Evolutionary conservation across 2,888 invertebrate species (phyloP).

Genomic region (Lasiommata megera): DNA sequence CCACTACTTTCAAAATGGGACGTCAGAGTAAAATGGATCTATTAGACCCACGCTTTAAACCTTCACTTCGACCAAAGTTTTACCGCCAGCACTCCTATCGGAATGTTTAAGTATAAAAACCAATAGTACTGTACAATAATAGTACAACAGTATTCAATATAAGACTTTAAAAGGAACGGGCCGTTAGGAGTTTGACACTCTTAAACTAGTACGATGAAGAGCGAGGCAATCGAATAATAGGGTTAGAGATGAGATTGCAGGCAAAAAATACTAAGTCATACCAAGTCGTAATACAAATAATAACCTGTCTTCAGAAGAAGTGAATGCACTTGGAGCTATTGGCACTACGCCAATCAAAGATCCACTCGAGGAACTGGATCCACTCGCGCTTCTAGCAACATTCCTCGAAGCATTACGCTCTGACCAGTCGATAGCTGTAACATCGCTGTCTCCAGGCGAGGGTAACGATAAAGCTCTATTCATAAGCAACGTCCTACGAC

Average conservation of each 20-base stretch:
- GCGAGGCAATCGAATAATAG: no score
- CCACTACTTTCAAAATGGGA: no score
- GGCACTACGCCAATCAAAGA: conserved; percentile 55
- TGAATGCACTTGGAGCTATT: conserved; percentile 45
- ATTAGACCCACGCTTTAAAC: no score
- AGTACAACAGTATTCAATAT: background rate
- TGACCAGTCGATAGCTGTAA: conserved; percentile 64
- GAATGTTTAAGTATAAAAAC: no score
- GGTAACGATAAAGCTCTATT: conserved; percentile 68
- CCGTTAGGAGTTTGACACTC: no score
- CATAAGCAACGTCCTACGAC: conserved; percentile 68
- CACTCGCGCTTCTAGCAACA: conserved; percentile 59
- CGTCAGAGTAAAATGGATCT: no score
- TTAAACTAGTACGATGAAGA: no score
- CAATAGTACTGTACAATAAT: no score
- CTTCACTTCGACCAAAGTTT: no score
- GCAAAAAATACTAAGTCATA: no score
- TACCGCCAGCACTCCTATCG: no score
- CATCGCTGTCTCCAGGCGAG: conserved; percentile 69
- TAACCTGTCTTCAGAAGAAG: conserved; percentile 67
- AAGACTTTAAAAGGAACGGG: background rate
- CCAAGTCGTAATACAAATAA: background rate
- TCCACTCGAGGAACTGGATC: conserved; percentile 68
- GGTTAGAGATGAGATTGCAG: no score
- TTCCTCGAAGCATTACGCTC: conserved; percentile 61